Percentiles rank a stretch among this genome's conserved stretches.
Evolutionary conservation across 2,113 vertebrate genomes (phyloP).

Genomic region (rabbit (Oryctolagus cuniculus)): mOryCun1.1 NC_091432.1:2518501-2519000

Average conservation of each 20-base stretch:
- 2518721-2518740: background rate
- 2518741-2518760: background rate
- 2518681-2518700: slow-evolving; percentile 30
- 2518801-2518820: background rate
- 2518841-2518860: background rate
- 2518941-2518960: background rate
- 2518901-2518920: background rate
- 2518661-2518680: slow-evolving; percentile 60
- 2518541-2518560: background rate
- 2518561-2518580: background rate
- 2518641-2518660: slow-evolving; percentile 71
- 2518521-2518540: background rate
- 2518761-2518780: no score
- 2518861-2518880: background rate
- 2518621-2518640: slow-evolving; percentile 58
- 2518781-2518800: background rate
- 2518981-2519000: no score
- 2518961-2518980: background rate
- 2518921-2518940: background rate
- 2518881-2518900: no score
- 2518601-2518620: background rate
- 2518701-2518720: background rate
- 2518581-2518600: background rate
- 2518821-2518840: background rate
- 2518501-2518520: fast-evolving